Evolutionary conservation across 1,140 invertebrate species (phyloP).

Genomic region (Drosophila burlai): DNA sequence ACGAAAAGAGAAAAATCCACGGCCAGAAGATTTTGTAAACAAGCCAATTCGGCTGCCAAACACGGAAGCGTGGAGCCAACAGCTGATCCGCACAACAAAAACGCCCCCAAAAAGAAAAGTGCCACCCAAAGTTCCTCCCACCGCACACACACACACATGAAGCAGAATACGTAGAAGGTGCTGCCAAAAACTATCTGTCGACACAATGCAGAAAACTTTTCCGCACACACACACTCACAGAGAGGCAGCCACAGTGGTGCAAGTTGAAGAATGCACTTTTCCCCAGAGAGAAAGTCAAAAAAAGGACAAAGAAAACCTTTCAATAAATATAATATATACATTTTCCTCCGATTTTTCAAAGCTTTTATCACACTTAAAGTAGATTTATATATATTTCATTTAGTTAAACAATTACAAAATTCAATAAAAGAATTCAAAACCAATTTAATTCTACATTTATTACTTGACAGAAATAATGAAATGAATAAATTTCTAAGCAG

Average conservation of each 20-base stretch:
- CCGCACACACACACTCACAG: background rate
- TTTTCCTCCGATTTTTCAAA: background rate
- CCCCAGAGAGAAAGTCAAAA: background rate
- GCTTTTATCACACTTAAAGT: background rate
- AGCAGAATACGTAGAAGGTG: constrained; percentile 5
- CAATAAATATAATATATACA: background rate
- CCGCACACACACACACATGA: constrained; percentile 3
- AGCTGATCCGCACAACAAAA: constrained; percentile 56
- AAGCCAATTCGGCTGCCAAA: constrained; percentile 61
- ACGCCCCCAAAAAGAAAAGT: constrained; percentile 7
- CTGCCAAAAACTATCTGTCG: constrained; percentile 65
- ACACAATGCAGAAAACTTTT: constrained; percentile 54
- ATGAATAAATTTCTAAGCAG: background rate
- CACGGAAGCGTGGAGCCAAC: constrained; percentile 41
- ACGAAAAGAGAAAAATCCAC: constrained; percentile 7
- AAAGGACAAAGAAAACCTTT: background rate
- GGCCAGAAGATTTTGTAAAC: constrained; percentile 65
- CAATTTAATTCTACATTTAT: background rate
- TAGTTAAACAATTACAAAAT: background rate
- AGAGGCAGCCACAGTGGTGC: constrained; percentile 21
- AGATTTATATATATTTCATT: background rate
- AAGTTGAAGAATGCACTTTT: constrained; percentile 7
- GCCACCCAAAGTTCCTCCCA: constrained; percentile 1
- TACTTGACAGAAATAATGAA: too few relatives aligned
- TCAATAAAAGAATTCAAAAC: too few relatives aligned